A percentile compares a stretch with the other conserved stretches of the same genome.
phyloP scores from a whole-genome alignment of 1,140 invertebrate genomes.

The Apis florea region DNA sequence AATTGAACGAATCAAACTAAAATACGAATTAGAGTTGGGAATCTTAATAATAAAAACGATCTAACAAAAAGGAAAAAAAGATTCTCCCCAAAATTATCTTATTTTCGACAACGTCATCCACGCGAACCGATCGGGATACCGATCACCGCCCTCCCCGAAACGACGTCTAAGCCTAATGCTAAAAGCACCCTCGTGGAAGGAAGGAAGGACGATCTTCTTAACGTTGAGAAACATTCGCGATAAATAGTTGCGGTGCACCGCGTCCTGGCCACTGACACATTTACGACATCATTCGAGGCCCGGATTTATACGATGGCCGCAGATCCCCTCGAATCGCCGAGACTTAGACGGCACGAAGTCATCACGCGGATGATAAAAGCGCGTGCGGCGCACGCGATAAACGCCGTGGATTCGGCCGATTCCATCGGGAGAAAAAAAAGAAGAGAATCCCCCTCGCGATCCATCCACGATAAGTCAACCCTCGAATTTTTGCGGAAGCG shows the following conservation, averaged over 20 bases:
- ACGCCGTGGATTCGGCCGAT: conserved; percentile 16
- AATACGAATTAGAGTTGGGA: too few species aligned
- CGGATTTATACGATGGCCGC: conserved; percentile 50
- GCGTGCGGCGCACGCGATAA: conserved; percentile 34
- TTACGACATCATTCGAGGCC: conserved; percentile 31
- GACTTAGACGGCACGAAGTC: conserved; percentile 25
- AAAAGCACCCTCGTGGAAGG: neutral
- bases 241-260: conserved; percentile 20
- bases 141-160: too few species aligned
- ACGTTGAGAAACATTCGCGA: neutral
- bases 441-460: conserved; percentile 26
- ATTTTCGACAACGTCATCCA: too few species aligned
- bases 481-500: neutral
- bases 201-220: neutral
- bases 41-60: too few species aligned
- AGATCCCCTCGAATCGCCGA: conserved; percentile 40
- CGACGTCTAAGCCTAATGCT: neutral
- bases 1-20: too few species aligned
- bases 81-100: too few species aligned
- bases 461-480: conserved; percentile 33
- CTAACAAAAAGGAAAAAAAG: too few species aligned
- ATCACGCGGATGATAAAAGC: conserved; percentile 35
- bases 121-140: too few species aligned
- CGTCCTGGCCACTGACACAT: conserved; percentile 36
- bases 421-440: conserved; percentile 21